phyloP scores from a whole-genome alignment of 2,113 vertebrate species.

The Rhabdomys dilectus region DNA sequence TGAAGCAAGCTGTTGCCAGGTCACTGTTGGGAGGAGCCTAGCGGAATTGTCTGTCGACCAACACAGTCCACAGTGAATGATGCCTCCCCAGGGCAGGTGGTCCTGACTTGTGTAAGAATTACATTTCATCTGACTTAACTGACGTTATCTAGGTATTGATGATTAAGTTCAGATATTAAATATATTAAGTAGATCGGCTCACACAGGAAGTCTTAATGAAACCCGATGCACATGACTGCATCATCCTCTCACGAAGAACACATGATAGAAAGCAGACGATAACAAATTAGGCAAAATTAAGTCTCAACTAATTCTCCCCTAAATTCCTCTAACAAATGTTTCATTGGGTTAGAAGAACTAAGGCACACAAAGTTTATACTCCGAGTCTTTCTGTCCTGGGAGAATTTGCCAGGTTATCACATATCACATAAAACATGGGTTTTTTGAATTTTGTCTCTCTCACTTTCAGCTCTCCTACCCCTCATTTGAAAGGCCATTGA shows the following conservation, averaged over 20 bases:
- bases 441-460: not conserved
- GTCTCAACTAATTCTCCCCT: not conserved
- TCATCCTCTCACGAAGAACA: not conserved
- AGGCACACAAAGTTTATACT: not conserved
- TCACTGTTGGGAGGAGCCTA: too few species aligned
- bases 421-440: not conserved
- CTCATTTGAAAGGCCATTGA: constrained; percentile 5
- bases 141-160: constrained; percentile 24
- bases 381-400: not conserved
- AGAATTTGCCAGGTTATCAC: not conserved
- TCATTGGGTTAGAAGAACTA: not conserved
- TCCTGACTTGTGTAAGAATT: not conserved
- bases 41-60: too few species aligned
- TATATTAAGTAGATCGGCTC: not conserved
- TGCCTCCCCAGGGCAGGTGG: not conserved
- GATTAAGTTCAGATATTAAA: constrained; percentile 1
- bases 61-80: not conserved
- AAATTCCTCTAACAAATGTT: not conserved
- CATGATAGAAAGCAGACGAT: not conserved
- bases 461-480: accelerated
- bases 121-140: constrained; percentile 39
- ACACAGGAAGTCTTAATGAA: not conserved
- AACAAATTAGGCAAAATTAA: not conserved
- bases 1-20: too few species aligned
- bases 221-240: not conserved